These are phyloP conservation scores for Aegypius monachus DNA, from an alignment of 2,113 vertebrate species.

Conservation along the genomic window DNA sequence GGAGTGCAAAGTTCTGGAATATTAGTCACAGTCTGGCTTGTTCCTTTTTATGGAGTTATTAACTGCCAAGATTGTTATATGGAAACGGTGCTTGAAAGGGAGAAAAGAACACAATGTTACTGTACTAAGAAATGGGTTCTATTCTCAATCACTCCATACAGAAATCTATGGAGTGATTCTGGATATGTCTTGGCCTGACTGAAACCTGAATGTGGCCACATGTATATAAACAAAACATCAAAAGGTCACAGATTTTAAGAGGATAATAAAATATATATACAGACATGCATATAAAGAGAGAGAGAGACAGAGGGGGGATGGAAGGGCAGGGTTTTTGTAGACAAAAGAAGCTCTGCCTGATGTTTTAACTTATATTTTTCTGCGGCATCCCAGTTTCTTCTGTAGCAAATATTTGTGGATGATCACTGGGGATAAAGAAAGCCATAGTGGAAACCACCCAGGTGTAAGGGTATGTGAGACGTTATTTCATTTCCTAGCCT, in stretches of 20 bases:
- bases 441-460: neutral
- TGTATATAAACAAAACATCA: conserved; percentile 1
- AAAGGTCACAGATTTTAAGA: conserved; percentile 1
- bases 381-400: neutral
- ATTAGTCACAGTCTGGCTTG: conserved; percentile 71
- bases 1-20: conserved; percentile 63
- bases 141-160: conserved; percentile 12
- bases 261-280: neutral
- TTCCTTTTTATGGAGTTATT: conserved; percentile 46
- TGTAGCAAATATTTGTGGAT: neutral
- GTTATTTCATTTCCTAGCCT: neutral
- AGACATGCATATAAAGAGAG: neutral
- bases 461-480: neutral
- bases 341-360: neutral
- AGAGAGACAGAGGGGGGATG: neutral
- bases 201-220: neutral
- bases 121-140: conserved; percentile 25
- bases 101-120: conserved; percentile 63
- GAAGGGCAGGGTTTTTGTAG: neutral
- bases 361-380: neutral
- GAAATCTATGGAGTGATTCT: conserved; percentile 16
- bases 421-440: neutral
- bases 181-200: conserved; percentile 17
- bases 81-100: conserved; percentile 60
- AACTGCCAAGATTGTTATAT: conserved; percentile 65